A percentile compares a stretch with the other conserved stretches of the same genome.
Conservation (phyloP, 2,888 invertebrate species). For the Tenodera sinensis region DNA sequence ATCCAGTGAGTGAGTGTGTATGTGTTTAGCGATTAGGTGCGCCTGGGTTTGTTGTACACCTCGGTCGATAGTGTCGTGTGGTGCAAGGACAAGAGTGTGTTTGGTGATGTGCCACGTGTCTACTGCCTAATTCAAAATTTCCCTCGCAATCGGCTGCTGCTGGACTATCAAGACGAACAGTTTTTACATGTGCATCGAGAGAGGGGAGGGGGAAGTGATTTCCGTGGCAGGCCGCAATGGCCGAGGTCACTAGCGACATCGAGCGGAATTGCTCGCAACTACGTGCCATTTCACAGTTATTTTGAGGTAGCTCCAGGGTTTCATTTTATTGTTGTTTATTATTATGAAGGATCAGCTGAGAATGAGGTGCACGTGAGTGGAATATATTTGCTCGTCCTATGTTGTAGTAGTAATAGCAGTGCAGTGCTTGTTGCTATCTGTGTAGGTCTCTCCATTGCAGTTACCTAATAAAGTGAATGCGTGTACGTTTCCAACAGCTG, state of each 20-base stretch:
- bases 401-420: too few species aligned
- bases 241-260: constrained; percentile 23
- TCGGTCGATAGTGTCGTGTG: constrained; percentile 6
- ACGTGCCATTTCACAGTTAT: constrained; percentile 13
- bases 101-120: constrained; percentile 23
- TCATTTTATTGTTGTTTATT: constrained; percentile 17
- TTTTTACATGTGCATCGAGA: constrained; percentile 27
- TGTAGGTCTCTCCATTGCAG: too few species aligned
- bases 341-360: constrained; percentile 11
- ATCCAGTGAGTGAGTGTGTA: constrained; percentile 20
- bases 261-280: constrained; percentile 20
- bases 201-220: constrained; percentile 14
- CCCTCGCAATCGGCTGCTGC: constrained; percentile 27
- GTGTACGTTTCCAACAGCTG: too few species aligned
- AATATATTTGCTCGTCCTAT: neutral
- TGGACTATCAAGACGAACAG: constrained; percentile 26
- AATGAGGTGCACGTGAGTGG: neutral
- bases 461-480: too few species aligned
- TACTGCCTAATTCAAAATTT: constrained; percentile 23
- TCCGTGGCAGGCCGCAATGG: constrained; percentile 14
- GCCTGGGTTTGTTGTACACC: constrained; percentile 19
- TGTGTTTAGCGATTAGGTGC: constrained; percentile 21
- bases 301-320: constrained; percentile 15
- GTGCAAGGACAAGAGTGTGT: neutral
- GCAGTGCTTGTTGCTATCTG: too few species aligned